Base-by-base conservation (phyloP, 2,888 invertebrate genomes). In the Ornithoptera alexandrae region DNA sequence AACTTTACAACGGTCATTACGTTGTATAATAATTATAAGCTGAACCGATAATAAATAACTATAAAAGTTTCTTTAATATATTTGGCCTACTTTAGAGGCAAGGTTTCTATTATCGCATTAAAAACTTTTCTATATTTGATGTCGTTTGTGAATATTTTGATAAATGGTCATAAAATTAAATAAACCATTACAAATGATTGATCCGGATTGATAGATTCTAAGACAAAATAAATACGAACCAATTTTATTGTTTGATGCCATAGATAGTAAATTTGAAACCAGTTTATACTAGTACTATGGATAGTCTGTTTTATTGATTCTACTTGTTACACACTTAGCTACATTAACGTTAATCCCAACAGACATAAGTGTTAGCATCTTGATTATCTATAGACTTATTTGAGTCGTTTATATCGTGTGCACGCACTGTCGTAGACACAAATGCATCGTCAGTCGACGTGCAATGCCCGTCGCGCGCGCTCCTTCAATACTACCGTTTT, bases 381-480 rank as follows among this genome's bases (percentile, higher is more conserved):
- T 64, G 70, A 67, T 70, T 70, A 87, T 88, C 85, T 84, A 75
- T 72, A 72, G 83, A 82, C 80, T 82, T 77, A 81, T 82, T 78
- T 79, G 74, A 74, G 77, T 76, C 76, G 73, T 68, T 79, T 78
- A 77, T 81, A 80, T 79, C 79, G 77, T 76, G 74, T 83, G 76
- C 71, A 74, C 62, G 61, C 65, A 75, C 75, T 72, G 78, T 74
- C 53, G 76, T 75, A 78, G 74, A 78, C 80, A 77, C 80, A 83
- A 81, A 84, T 86, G 88, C 87, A 88, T 80, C 81, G 83, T 81
- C 88, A 89, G 89, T 89, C 79, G 81, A 75, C 78, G 79, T 80
- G 80, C 78, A 83, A 75, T 81, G 74, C 79, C 84, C 84, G 79
- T 65, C 74, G 82, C 73, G 85, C 74, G 76, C 83, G 79, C 85